phyloP scores from a whole-genome alignment of 1,140 invertebrate genomes.

The Monomorium pharaonis region DNA sequence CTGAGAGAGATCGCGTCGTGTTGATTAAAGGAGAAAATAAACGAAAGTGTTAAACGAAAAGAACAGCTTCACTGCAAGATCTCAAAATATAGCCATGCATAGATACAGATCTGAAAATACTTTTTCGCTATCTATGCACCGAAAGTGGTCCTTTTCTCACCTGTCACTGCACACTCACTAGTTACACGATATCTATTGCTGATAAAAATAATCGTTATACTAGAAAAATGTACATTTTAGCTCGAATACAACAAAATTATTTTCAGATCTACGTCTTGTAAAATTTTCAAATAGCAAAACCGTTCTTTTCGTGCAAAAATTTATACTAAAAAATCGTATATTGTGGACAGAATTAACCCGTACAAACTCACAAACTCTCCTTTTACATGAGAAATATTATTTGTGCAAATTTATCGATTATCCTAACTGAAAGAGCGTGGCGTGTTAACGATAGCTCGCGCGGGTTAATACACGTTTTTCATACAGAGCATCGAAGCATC shows the following conservation, averaged over 20 bases:
- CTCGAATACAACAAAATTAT: no score
- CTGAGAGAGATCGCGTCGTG: neutral
- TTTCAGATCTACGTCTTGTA: no score
- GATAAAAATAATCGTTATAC: no score
- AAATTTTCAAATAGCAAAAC: no score
- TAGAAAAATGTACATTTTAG: no score
- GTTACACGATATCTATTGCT: no score
- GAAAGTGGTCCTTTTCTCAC: no score
- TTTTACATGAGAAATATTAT: conserved; percentile 30
- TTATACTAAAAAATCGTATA: neutral
- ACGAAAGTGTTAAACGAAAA: neutral
- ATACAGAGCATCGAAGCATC: conserved; percentile 27
- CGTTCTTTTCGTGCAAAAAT: neutral
- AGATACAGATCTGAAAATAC: no score
- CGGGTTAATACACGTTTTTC: conserved; percentile 25
- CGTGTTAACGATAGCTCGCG: conserved; percentile 8
- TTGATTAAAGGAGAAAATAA: neutral
- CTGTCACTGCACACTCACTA: no score
- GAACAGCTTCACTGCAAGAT: no score
- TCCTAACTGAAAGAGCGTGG: conserved; percentile 13
- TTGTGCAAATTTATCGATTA: conserved; percentile 22
- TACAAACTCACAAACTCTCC: neutral
- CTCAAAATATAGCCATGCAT: no score
- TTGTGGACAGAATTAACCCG: neutral
- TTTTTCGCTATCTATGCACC: no score